Evolutionary conservation across 2,888 invertebrate genomes (phyloP), one percentile per base, ranked within the genome.

Genomic region (Acronicta leporina): DNA sequence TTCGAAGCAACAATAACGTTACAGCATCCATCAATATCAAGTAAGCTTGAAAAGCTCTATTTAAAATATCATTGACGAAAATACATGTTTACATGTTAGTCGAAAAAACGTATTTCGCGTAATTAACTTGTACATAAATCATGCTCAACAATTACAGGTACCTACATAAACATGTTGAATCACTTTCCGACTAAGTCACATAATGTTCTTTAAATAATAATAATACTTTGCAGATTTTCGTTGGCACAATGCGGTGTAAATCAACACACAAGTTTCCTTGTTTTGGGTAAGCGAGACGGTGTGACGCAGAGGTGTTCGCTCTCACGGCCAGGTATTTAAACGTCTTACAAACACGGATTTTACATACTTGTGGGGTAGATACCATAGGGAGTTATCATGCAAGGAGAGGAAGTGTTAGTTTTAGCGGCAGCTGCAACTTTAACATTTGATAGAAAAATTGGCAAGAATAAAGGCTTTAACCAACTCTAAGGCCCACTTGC

Each of bases 211-310:
- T 41, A 57, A 53, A 50, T 41, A 55, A 50, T 38, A 66, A 46
- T 49, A 20, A 2, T 20, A 51, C 47, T 49, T 55, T 40, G 53
- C 62, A 63, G 38, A 57, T 60, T 65, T 75, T 63, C 49, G 53
- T 54, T 35, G 51, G 56, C 63, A 79, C 74, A 79, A 71, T 73
- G 68, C 69, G 20, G 71, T 64, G 63, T 82, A 80, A 82, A 81
- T 80, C 79, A 79, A 71, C 71, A 68, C 71, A 68, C 53, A 50
- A 68, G 51, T 72, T 73, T 64, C 66, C 72, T 72, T 79, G 74
- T 82, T 79, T 73, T 71, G 70, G 66, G 53, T 50, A 59, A 58
- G 66, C 40, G 51, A 53, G 14, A 27, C 48, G 58, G 47, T 43
- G 64, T 62, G 65, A 70, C 58, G 64, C 53, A 63, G 48, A 69